These are phyloP conservation scores for Etheostoma spectabile DNA, from an alignment of 2,113 vertebrate species.

Conservation along the genomic window DNA sequence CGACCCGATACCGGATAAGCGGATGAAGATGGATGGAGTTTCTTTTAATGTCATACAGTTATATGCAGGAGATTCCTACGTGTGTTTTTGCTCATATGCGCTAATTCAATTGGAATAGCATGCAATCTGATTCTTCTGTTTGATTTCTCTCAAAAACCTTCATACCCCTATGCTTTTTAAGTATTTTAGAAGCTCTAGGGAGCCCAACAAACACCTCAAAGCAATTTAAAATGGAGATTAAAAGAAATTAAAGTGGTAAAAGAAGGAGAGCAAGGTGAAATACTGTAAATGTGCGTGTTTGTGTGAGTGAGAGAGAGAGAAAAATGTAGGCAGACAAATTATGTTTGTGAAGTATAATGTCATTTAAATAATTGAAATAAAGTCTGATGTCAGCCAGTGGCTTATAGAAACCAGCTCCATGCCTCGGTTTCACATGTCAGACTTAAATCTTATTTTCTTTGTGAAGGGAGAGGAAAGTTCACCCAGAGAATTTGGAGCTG, in stretches of 20 bases:
- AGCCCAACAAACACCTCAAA: constrained; percentile 1
- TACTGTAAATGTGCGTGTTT: neutral
- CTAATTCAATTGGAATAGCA: neutral
- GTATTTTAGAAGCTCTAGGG: neutral
- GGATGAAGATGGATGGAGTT: too few species aligned
- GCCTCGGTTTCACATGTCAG: constrained; percentile 29
- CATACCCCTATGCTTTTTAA: neutral
- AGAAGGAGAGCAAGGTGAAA: neutral
- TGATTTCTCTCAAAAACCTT: neutral
- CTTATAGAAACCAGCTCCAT: constrained; percentile 12
- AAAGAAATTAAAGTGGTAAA: constrained; percentile 20
- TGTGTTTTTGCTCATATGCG: neutral
- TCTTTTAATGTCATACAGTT: neutral
- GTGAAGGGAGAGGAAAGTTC: constrained; percentile 12
- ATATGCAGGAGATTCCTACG: neutral
- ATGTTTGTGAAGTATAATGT: constrained; percentile 14
- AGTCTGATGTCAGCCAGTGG: constrained; percentile 31
- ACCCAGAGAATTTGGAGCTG: neutral
- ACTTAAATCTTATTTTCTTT: constrained; percentile 8
- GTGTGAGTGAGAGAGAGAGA: constrained; percentile 8
- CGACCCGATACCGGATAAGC: too few species aligned
- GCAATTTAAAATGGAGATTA: neutral
- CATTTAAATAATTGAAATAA: constrained; percentile 6
- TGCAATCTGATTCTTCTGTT: neutral
- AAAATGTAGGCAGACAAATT: constrained; percentile 18